Conservation (phyloP, 2,113 vertebrate genomes). For the Antidorcas marsupialis region DNA sequence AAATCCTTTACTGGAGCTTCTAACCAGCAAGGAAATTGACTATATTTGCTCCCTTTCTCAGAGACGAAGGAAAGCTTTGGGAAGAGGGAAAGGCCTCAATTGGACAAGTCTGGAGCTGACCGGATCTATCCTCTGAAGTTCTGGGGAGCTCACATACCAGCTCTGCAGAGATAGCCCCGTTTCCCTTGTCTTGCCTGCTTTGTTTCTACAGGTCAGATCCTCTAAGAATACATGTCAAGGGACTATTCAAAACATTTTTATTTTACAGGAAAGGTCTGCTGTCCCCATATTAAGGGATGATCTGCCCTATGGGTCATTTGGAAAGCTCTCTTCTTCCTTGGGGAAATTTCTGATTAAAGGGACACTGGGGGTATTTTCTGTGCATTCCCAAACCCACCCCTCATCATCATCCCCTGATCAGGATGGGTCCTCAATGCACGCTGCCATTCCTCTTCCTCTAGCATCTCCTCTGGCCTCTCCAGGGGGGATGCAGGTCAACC, state of each 20-base stretch:
- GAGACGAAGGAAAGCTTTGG: not conserved
- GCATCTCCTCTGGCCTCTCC: not conserved
- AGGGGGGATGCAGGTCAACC: not conserved
- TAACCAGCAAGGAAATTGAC: not conserved
- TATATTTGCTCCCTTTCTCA: not conserved
- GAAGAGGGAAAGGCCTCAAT: not conserved
- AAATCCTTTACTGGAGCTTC: not conserved
- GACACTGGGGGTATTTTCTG: not conserved
- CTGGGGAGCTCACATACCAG: not conserved
- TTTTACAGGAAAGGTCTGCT: not conserved
- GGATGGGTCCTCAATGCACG: accelerated
- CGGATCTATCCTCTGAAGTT: not conserved
- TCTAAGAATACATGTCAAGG: not conserved
- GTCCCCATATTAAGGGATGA: not conserved
- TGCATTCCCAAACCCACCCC: not conserved
- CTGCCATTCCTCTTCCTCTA: not conserved
- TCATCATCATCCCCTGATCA: not conserved
- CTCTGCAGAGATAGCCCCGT: not conserved
- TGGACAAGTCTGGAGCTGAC: not conserved
- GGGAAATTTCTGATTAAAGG: not conserved
- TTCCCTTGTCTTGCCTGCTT: not conserved
- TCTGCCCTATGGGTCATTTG: not conserved
- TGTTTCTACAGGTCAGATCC: not conserved
- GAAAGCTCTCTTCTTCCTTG: not conserved
- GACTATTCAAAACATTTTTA: not conserved